Evolutionary conservation across 2,888 invertebrate species (phyloP), one percentile per base, ranked within the genome.

Genomic region (Osedax frankpressi): DNA sequence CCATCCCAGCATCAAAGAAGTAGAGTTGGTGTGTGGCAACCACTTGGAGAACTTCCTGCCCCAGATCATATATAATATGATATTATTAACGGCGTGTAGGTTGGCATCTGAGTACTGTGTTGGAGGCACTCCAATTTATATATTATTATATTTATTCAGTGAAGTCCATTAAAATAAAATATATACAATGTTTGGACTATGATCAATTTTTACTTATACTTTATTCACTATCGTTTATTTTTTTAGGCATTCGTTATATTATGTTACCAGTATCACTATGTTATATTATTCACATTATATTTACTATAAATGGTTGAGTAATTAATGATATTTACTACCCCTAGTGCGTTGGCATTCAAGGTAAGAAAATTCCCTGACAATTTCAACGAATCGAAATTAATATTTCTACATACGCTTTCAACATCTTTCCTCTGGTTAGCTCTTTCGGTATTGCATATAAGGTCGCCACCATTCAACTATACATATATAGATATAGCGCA

Each of bases 21-120:
- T 80, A 28, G 80, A 79, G 73, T 74, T 78, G 69, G 76, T 77
- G 70, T 81, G 80, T 75, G 75, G 77, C 62, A 76, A 80, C 67
- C 80, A 80, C 1, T 69, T 77, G 30, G 75, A 74, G 1, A 78
- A 79, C 28, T 75, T 81, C 19, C 75, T 80, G 28, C 76, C 79
- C 1, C 78, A 80, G 1, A 75, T 80, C 1, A 75, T 76, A 27
- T 81, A 77, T 77, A 81, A 81, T 77, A 75, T 81, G 3, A 63
- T 81, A 0, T 77, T 81, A 70, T 79, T 81, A 14, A 59, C 79
- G 28, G 71, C 29, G 69, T 69, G 69, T 24, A 69, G 69, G 69
- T 69, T 3, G 19, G 44, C 44, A 44, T 19, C 44, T 19, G 44
- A 11, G 44, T 44, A 44, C 44, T 44, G 11, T 44, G 44, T 44